Conservation (phyloP, 2,888 invertebrate genomes). For the Myopa tessellatipennis region DNA sequence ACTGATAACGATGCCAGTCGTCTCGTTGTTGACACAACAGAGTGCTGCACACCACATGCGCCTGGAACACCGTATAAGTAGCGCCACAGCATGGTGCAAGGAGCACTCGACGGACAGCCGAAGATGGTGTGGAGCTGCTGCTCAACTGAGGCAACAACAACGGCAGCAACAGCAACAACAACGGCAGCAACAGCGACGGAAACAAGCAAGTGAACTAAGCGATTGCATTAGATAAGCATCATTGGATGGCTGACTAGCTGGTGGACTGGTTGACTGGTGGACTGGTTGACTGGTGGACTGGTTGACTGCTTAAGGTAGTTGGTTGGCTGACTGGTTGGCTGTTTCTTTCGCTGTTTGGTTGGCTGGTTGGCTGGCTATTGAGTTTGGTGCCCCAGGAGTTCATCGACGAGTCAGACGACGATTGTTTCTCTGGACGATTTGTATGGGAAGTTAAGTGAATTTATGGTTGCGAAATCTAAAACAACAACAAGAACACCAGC, state of each 20-base stretch:
- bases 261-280: background rate
- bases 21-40: slow-evolving; percentile 4
- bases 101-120: slow-evolving; percentile 9
- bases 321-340: background rate
- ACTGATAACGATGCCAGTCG: background rate
- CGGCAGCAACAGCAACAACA: slow-evolving; percentile 20
- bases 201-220: slow-evolving; percentile 6
- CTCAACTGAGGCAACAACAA: background rate
- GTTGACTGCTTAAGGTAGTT: background rate
- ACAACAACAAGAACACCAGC: background rate
- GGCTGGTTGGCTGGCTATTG: background rate
- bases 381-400: slow-evolving; percentile 22
- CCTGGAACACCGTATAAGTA: slow-evolving; percentile 47
- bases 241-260: slow-evolving; percentile 7
- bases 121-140: background rate
- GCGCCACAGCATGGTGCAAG: slow-evolving; percentile 62
- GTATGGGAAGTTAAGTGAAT: slow-evolving; percentile 22
- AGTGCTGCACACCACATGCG: background rate
- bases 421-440: slow-evolving; percentile 39
- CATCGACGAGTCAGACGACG: slow-evolving; percentile 26
- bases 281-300: background rate
- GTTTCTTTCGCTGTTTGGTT: background rate
- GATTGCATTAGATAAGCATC: slow-evolving; percentile 31
- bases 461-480: slow-evolving; percentile 24
- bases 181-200: slow-evolving; percentile 23